Evolutionary conservation across 2,888 invertebrate species (phyloP).

Genomic region (Colletes collaris): DNA sequence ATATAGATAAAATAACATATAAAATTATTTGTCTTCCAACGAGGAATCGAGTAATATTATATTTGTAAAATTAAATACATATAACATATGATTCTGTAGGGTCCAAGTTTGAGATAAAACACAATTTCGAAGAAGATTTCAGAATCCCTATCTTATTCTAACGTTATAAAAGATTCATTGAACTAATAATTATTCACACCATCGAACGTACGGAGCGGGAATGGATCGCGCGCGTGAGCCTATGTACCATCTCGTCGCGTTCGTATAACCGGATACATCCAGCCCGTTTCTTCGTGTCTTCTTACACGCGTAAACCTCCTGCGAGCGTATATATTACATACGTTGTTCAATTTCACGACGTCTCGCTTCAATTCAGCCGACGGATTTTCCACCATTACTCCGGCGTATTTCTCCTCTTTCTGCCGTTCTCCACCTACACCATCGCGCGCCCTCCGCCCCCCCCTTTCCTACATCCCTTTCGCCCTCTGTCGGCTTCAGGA

Average conservation of each 20-base stretch:
- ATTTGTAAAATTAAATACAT: no score
- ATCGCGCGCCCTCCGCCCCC: slow-evolving; percentile 42
- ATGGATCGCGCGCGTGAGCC: slow-evolving; percentile 1
- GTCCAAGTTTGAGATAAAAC: no score
- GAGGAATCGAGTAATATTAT: no score
- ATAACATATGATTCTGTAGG: no score
- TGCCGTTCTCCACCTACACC: slow-evolving; percentile 45
- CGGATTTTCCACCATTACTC: slow-evolving; percentile 81
- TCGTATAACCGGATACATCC: slow-evolving; percentile 39
- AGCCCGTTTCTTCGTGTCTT: slow-evolving; percentile 41
- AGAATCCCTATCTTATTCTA: no score
- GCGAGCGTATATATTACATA: slow-evolving; percentile 76
- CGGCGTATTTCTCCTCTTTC: slow-evolving; percentile 69
- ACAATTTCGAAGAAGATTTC: no score
- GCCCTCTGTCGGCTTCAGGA: slow-evolving; percentile 50
- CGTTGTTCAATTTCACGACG: slow-evolving; percentile 82
- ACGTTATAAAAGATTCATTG: no score
- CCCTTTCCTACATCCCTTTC: slow-evolving; percentile 20
- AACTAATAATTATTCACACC: no score
- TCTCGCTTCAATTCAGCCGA: slow-evolving; percentile 81
- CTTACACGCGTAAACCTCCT: slow-evolving; percentile 60
- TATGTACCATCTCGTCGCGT: slow-evolving; percentile 1
- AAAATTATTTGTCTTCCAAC: no score
- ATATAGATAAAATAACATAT: no score
- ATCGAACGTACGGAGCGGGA: neutral